Evolutionary conservation across 2,888 invertebrate species (phyloP), one percentile per base, ranked within the genome.

Genomic region (Pimpla rufipes): DNA sequence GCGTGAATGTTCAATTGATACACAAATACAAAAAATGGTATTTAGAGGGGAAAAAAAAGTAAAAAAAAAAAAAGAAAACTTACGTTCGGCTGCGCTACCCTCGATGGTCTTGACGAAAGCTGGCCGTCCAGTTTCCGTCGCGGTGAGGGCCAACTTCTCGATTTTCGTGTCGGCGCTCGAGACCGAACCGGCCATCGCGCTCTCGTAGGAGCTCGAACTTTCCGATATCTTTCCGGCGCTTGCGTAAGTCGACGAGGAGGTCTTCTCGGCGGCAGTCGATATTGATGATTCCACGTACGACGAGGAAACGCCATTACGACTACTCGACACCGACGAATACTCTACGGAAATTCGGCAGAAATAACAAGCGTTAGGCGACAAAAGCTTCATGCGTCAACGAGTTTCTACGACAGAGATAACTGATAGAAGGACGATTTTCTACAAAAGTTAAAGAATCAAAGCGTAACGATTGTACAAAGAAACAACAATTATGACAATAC

Each of bases 31-130:
- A 40, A 47, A 62, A 62, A 76, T 67, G 21, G 18, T 23, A 16
- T 64, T 5, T 4, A 6, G 37, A 50, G 1, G 8, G 23, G 59
- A 50, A n/a, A 10, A 62, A 35, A n/a, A n/a, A 21, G 21, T 18
- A 1, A 21, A 37, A 4, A 37, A n/a, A 37, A 62, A 57, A 29
- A 35, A 23, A 66, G 47, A 23, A 57, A 91, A 96, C 97, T 96
- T 95, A 97, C 97, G 96, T 95, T 97, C 97, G 87, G 97, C 96
- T 90, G 95, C 96, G 87, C 95, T 95, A 89, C 97, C 97, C 92
- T 96, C 96, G 81, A 97, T 94, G 62, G 97, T 96, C 93, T 96
- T 96, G 35, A 95, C 94, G 90, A 97, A 97, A 75, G 95, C 93
- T 1, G 97, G 97, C 88, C 95, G 96, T 82, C 96, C 96, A 79